A percentile compares a stretch with the other conserved stretches of the same genome.
These are phyloP conservation scores for Mesodorylaimus sp. DNA, from an alignment of 2,888 invertebrate species.

Conservation along the genomic window DNA sequence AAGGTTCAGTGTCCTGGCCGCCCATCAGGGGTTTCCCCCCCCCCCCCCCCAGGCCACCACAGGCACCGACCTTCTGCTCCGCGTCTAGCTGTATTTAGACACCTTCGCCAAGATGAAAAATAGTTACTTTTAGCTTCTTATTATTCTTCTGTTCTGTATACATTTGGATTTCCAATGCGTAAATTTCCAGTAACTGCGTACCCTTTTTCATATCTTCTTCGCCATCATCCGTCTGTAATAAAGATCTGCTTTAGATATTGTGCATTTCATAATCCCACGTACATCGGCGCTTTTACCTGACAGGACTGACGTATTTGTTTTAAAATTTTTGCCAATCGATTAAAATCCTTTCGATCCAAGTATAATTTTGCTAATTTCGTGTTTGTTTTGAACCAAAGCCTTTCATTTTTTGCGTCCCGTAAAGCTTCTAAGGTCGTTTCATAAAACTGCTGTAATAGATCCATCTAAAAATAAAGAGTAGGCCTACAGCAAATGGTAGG, in stretches of 20 bases:
- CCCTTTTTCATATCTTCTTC: constrained; percentile 42
- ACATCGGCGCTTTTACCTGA: constrained; percentile 43
- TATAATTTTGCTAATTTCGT: constrained; percentile 95
- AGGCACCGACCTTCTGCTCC: not conserved
- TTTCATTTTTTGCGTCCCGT: constrained; percentile 85
- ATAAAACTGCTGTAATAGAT: constrained; percentile 88
- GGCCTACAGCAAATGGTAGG: no score
- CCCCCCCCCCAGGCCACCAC: not conserved
- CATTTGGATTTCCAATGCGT: constrained; percentile 98
- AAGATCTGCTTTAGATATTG: not conserved
- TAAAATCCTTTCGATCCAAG: constrained; percentile 83
- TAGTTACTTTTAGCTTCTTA: constrained; percentile 52
- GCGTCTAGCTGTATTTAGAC: not conserved
- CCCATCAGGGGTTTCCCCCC: no score
- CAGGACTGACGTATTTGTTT: constrained; percentile 93
- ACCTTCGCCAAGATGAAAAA: no score
- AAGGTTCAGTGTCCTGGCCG: no score
- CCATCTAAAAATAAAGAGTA: constrained; percentile 48
- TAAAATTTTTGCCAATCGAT: constrained; percentile 79
- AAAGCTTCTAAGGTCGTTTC: constrained; percentile 48
- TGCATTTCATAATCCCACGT: not conserved
- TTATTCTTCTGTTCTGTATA: constrained; percentile 99
- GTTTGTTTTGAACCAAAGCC: constrained; percentile 98
- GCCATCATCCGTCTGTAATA: constrained; percentile 71
- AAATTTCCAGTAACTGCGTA: constrained; percentile 90